Percentiles rank a stretch among this genome's conserved stretches.
These are phyloP conservation scores for Hyles euphorbiae DNA, from an alignment of 1,140 invertebrate genomes.

Conservation along the genomic window DNA sequence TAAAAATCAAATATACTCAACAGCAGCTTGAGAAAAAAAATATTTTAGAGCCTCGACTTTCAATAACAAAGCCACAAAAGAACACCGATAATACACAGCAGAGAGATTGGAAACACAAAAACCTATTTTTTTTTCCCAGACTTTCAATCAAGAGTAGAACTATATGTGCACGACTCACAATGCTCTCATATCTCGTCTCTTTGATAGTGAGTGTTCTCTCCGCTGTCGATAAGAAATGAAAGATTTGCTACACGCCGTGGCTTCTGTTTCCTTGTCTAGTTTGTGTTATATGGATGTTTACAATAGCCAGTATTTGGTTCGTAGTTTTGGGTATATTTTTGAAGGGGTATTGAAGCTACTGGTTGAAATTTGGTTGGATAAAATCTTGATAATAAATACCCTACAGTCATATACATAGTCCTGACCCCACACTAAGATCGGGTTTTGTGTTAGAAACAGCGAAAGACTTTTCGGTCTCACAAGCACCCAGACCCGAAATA, in stretches of 20 bases:
- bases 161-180: neutral
- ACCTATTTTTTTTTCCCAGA: slow-evolving; percentile 1
- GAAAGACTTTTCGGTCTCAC: too few species aligned
- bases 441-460: too few species aligned
- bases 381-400: too few species aligned
- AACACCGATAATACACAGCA: neutral
- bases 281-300: neutral
- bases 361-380: too few species aligned
- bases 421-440: too few species aligned
- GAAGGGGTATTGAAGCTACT: too few species aligned
- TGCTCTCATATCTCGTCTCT: slow-evolving; percentile 14
- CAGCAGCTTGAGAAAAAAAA: too few species aligned
- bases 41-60: neutral
- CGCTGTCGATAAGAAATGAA: slow-evolving; percentile 43
- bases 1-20: too few species aligned
- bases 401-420: too few species aligned
- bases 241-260: slow-evolving; percentile 32
- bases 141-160: neutral
- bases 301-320: too few species aligned
- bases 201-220: slow-evolving; percentile 31
- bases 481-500: too few species aligned
- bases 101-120: neutral
- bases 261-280: slow-evolving; percentile 20
- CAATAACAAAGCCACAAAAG: neutral
- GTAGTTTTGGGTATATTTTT: too few species aligned